Evolutionary conservation across 2,888 invertebrate genomes (phyloP), one percentile per base, ranked within the genome.

Genomic region (Eupeodes luniger): DNA sequence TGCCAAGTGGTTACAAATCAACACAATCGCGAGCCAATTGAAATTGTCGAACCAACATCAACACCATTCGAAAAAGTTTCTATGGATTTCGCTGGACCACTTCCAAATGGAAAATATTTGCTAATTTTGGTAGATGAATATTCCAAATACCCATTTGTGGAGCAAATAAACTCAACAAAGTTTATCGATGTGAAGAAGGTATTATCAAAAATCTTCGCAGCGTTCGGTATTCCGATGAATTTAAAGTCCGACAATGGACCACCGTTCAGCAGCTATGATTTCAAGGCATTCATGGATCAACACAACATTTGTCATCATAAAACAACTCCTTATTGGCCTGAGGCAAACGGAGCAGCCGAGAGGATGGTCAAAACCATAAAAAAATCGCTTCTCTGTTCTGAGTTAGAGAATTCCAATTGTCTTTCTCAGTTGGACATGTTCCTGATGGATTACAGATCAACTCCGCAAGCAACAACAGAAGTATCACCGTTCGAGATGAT

Each of bases 331-430:
- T 47, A 75, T 7, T 75, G 75, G 75, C 62, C 75, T 5, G 62
- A 62, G 36, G 75, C 53, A 14, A 75, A 75, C 9, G 74, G 74
- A 19, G 47, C 59, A 74, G 62, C 74, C 4, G 74, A 74, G 16
- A 10, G 74, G 6, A 74, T 74, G 51, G 61, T 74, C 6, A 74
- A 51, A 74, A 51, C 59, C 4, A 74, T 61, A 11, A 74, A 19
- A 57, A 57, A 57, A 14, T 57, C 34, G 1, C 53, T 69, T 14
- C 0, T 62, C 2, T 53, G 12, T 16, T 69, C 69, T n/a, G 69
- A 69, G 69, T 36, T 53, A 7, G 53, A 53, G 6, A 14, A 53
- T n/a, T 10, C 9, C 2, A 70, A 70, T 53, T 70, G 69, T 36
- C 12, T 70, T 6, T 51, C 69, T 5, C 69, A 70, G 14, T 10